Conservation (phyloP, 2,113 vertebrate genomes). For the Butorides virescens region DNA sequence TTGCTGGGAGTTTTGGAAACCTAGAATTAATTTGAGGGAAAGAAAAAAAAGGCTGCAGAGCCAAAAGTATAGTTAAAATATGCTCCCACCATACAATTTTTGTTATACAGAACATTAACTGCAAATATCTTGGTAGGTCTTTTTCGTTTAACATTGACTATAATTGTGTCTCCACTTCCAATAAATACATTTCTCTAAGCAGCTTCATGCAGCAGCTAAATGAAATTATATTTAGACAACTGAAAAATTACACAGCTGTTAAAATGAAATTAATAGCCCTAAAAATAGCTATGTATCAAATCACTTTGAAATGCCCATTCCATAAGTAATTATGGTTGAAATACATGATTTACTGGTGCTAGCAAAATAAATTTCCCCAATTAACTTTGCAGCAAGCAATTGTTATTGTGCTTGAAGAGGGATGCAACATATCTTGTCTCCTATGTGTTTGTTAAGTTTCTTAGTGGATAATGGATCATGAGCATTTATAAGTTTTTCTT, state of each 20-base stretch:
- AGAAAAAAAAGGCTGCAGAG: not conserved
- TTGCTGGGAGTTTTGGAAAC: not conserved
- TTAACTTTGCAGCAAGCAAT: not conserved
- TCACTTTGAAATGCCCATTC: not conserved
- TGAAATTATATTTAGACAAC: conserved; percentile 14
- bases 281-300: not conserved
- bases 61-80: not conserved
- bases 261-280: not conserved
- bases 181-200: not conserved
- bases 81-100: not conserved
- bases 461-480: not conserved
- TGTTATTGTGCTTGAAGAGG: not conserved
- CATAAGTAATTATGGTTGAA: not conserved
- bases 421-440: not conserved
- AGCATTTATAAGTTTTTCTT: not conserved
- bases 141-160: not conserved
- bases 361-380: not conserved
- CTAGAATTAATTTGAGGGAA: not conserved
- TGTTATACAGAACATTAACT: not conserved
- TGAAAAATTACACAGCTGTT: conserved; percentile 6
- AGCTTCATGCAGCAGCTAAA: not conserved
- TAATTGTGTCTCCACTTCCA: not conserved
- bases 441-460: not conserved
- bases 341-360: not conserved
- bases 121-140: not conserved